Evolutionary conservation across 1,140 invertebrate species (phyloP).

Genomic region (Hycleus cichorii): DNA sequence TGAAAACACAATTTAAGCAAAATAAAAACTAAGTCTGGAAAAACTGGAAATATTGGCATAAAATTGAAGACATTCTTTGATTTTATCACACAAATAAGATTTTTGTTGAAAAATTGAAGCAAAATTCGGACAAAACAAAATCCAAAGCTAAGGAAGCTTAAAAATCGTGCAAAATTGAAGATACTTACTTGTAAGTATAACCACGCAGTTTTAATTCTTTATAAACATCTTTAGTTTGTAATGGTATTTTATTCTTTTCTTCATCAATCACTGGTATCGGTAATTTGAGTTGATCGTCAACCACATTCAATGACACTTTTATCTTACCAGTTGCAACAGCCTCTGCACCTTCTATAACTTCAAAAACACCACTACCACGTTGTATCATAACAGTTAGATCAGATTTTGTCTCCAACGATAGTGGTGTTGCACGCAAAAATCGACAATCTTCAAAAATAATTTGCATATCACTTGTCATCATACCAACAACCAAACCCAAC

Average conservation of each 20-base stretch:
- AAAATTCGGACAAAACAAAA: too few species aligned
- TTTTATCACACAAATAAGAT: too few species aligned
- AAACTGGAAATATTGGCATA: too few species aligned
- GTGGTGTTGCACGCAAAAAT: conserved; percentile 73
- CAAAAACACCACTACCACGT: conserved; percentile 71
- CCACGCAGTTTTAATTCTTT: conserved; percentile 84
- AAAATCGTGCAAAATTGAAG: neutral
- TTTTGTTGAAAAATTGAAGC: too few species aligned
- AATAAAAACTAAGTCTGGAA: too few species aligned
- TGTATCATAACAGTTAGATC: conserved; percentile 77
- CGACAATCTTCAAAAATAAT: conserved; percentile 82
- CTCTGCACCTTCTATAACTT: conserved; percentile 42
- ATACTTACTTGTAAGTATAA: conserved; percentile 69
- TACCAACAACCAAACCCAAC: conserved; percentile 66
- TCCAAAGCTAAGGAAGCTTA: too few species aligned
- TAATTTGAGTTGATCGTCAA: neutral
- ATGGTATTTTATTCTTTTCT: neutral
- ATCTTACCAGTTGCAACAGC: conserved; percentile 4
- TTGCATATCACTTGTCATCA: conserved; percentile 60
- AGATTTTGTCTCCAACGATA: conserved; percentile 51
- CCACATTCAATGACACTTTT: neutral
- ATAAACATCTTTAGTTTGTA: conserved; percentile 67
- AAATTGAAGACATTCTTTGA: too few species aligned
- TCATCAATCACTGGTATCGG: neutral
- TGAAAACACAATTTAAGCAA: too few species aligned